These are phyloP conservation scores for Narcine bancroftii DNA, from an alignment of 2,113 vertebrate species.

Conservation along the genomic window DNA sequence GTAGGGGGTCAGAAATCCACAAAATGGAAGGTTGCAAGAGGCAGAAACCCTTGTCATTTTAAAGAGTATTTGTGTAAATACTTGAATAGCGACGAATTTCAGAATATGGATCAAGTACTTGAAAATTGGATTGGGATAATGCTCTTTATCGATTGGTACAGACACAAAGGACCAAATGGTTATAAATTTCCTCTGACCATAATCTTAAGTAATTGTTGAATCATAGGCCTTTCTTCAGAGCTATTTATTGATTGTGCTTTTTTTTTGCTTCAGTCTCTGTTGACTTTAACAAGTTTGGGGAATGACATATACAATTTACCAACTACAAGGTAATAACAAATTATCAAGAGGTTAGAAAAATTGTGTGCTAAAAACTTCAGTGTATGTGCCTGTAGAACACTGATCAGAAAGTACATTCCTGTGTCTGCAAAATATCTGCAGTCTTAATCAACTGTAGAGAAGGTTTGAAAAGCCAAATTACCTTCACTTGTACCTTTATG, in stretches of 20 bases:
- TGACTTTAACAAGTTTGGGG: background rate
- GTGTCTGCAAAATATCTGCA: background rate
- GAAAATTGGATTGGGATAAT: too few species aligned
- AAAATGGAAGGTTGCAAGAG: too few species aligned
- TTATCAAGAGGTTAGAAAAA: background rate
- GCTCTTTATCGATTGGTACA: too few species aligned
- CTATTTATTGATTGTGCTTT: background rate
- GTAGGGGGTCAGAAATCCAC: too few species aligned
- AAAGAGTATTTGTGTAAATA: too few species aligned
- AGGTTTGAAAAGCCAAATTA: background rate
- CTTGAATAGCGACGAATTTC: too few species aligned
- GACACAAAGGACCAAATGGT: background rate
- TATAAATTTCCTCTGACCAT: background rate
- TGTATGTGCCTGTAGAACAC: background rate
- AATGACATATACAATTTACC: background rate
- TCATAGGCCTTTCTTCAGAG: background rate
- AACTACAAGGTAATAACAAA: background rate
- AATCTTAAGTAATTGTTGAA: background rate
- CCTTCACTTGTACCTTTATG: background rate
- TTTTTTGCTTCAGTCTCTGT: background rate
- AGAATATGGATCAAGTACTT: too few species aligned
- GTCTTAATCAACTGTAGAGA: too few species aligned
- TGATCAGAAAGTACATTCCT: background rate
- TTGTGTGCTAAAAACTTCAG: background rate
- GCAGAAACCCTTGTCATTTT: too few species aligned